These are phyloP conservation scores for Pristionchus fissidentatus DNA, from an alignment of 2,888 invertebrate species.

Conservation along the genomic window DNA sequence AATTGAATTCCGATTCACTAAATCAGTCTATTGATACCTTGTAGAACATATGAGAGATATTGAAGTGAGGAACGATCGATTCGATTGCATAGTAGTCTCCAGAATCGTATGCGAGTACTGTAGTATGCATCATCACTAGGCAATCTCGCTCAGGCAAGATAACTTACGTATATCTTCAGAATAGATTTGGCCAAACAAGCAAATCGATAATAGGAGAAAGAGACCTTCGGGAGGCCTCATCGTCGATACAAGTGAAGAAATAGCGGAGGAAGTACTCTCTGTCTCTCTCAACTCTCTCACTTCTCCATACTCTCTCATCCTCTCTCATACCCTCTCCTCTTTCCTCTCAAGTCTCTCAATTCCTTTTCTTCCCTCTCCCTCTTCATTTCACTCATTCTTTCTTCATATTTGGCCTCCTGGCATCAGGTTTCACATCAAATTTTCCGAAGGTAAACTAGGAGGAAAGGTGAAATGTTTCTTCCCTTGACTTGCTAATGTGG, in stretches of 20 bases:
- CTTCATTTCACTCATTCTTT: background rate
- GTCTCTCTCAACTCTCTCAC: background rate
- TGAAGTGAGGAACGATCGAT: conserved; percentile 28
- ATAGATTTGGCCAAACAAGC: background rate
- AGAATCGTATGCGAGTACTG: conserved; percentile 34
- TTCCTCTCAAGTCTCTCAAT: conserved; percentile 13
- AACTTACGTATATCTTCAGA: conserved; percentile 32
- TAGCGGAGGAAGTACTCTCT: background rate
- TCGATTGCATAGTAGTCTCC: conserved; percentile 38
- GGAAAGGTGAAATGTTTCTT: background rate
- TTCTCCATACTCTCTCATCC: background rate
- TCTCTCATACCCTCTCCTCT: background rate
- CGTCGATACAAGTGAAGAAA: background rate
- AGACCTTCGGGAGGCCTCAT: background rate
- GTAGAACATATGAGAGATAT: conserved; percentile 45
- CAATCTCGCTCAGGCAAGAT: background rate
- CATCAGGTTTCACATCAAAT: conserved; percentile 34
- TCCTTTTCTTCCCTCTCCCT: background rate
- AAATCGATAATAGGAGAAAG: background rate
- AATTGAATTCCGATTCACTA: background rate
- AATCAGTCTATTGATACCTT: conserved; percentile 8
- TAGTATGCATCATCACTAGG: background rate
- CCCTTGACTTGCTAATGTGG: background rate
- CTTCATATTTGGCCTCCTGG: conserved; percentile 37
- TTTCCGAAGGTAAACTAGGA: conserved; percentile 19